Conservation (phyloP, 2,797 vertebrate species). For the Podarcis siculus region DNA sequence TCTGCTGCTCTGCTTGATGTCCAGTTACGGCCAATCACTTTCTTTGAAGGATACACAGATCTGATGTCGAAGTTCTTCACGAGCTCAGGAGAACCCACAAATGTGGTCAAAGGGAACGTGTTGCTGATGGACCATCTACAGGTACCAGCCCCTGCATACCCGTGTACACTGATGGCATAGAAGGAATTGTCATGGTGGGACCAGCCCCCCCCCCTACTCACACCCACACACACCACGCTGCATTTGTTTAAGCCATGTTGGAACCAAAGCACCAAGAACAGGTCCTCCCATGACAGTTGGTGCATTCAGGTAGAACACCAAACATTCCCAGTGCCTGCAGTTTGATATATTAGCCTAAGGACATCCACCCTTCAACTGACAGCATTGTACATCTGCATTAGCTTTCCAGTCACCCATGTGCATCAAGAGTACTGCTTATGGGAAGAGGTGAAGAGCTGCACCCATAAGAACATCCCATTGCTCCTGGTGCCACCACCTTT, state of each 20-base stretch:
- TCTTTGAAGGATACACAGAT: slow-evolving; percentile 78
- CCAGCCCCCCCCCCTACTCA: too few species aligned
- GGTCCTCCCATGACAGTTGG: neutral
- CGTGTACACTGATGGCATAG: neutral
- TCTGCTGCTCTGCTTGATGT: slow-evolving; percentile 73
- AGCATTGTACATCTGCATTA: neutral
- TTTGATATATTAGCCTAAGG: neutral
- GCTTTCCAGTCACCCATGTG: neutral
- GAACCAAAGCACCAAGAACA: neutral
- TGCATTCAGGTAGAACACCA: fast-evolving
- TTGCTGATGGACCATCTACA: slow-evolving; percentile 76
- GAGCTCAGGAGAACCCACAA: slow-evolving; percentile 67
- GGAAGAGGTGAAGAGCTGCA: neutral
- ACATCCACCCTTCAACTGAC: neutral
- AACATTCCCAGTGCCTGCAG: fast-evolving
- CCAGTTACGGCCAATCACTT: slow-evolving; percentile 68
- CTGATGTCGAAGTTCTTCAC: slow-evolving; percentile 76
- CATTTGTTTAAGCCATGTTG: neutral
- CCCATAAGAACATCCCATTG: neutral
- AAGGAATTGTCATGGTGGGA: neutral
- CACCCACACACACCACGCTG: too few species aligned
- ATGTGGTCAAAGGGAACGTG: slow-evolving; percentile 72
- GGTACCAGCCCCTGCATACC: slow-evolving; percentile 52
- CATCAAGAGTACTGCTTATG: neutral
- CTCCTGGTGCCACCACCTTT: neutral